These are phyloP conservation scores for Sympetrum striolatum DNA, from an alignment of 2,888 invertebrate species.

Conservation along the genomic window DNA sequence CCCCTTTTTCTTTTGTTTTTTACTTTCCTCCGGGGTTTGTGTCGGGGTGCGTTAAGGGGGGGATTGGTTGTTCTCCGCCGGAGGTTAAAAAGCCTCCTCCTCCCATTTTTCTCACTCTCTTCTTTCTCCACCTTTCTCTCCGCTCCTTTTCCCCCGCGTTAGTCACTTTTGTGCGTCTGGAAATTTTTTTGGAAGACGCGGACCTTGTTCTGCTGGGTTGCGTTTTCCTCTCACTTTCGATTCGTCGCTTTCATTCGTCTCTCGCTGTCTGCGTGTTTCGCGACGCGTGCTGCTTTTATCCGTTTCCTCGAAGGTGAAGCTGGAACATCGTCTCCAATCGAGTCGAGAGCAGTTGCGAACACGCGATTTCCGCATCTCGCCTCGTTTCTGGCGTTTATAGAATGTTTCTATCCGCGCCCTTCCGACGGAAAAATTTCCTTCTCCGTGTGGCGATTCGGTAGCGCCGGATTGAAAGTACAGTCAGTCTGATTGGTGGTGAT, in stretches of 20 bases:
- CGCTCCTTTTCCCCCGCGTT: neutral
- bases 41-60: neutral
- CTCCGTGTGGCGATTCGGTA: too few species aligned
- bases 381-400: too few species aligned
- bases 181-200: neutral
- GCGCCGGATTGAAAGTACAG: too few species aligned
- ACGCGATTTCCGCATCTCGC: too few species aligned
- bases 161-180: neutral
- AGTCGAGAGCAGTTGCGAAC: too few species aligned
- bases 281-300: neutral
- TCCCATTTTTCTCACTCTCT: neutral
- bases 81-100: slow-evolving; percentile 10
- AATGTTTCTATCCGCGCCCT: too few species aligned
- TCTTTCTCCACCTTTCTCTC: neutral
- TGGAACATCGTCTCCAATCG: too few species aligned
- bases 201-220: neutral
- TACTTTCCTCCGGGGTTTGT: neutral
- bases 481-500: too few species aligned
- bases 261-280: neutral
- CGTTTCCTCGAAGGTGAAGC: neutral
- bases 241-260: too few species aligned
- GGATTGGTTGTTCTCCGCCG: slow-evolving; percentile 6
- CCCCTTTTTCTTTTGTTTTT: neutral
- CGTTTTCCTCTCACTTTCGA: neutral
- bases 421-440: too few species aligned